Percentiles rank a stretch among this genome's conserved stretches.
phyloP scores from a whole-genome alignment of 2,797 vertebrate genomes.

The Enteromius unitaeniatus region DNA sequence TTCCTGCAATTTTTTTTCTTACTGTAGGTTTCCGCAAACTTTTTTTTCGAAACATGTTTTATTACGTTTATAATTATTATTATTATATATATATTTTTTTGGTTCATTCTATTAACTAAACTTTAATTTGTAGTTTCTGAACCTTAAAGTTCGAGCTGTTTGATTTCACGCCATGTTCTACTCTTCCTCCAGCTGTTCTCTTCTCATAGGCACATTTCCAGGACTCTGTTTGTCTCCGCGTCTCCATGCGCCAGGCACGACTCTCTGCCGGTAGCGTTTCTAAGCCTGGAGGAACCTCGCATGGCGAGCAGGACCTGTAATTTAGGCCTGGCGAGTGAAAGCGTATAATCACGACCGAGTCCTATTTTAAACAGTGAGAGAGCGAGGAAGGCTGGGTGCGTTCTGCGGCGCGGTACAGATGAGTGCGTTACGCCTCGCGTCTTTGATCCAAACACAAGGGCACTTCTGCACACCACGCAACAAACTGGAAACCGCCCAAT shows the following conservation, averaged over 20 bases:
- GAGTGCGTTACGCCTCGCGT: conserved; percentile 37
- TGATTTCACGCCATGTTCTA: conserved; percentile 16
- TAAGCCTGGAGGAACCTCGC: conserved; percentile 65
- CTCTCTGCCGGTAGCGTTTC: conserved; percentile 29
- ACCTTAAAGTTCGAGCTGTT: neutral
- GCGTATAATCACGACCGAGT: conserved; percentile 78
- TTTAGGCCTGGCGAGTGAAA: conserved; percentile 78
- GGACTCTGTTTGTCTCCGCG: conserved; percentile 18
- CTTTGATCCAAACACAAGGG: conserved; percentile 74
- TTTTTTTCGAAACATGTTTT: too few species aligned
- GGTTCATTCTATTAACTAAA: neutral
- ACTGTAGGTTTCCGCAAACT: neutral
- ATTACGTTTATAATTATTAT: too few species aligned
- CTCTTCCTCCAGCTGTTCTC: conserved; percentile 19
- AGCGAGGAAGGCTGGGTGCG: conserved; percentile 40
- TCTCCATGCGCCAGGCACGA: conserved; percentile 15
- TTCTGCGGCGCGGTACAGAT: conserved; percentile 5
- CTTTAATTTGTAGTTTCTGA: neutral
- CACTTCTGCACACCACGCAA: conserved; percentile 59
- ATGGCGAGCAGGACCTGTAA: conserved; percentile 73
- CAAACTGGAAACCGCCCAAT: conserved; percentile 31
- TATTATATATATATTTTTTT: too few species aligned
- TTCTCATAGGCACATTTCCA: conserved; percentile 23
- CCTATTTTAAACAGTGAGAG: conserved; percentile 74
- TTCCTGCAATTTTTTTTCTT: neutral